Conservation (phyloP, 2,113 vertebrate genomes). For the Tympanuchus pallidicinctus region DNA sequence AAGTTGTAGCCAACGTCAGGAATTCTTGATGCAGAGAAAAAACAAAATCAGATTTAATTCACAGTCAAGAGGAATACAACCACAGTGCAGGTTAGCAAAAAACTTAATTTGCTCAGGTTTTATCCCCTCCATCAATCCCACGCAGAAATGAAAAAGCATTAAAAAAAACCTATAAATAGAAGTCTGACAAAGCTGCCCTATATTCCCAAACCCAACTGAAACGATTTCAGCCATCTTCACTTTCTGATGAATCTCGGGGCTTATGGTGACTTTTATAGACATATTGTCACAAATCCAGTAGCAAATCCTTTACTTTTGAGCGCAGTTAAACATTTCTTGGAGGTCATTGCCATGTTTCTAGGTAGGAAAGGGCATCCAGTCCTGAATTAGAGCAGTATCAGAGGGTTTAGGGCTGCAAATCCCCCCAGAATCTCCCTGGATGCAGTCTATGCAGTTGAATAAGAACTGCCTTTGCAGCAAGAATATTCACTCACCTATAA, state of each 20-base stretch:
- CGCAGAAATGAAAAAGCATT: not conserved
- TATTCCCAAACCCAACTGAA: not conserved
- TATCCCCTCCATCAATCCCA: not conserved
- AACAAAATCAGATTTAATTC: not conserved
- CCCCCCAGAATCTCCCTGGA: not conserved
- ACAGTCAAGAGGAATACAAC: not conserved
- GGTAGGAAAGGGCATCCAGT: not conserved
- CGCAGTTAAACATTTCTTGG: not conserved
- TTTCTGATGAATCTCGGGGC: not conserved
- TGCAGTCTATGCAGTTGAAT: accelerated
- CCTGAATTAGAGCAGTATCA: not conserved
- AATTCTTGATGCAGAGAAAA: conserved; percentile 75
- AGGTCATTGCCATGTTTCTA: not conserved
- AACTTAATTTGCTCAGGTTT: not conserved
- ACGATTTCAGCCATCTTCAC: not conserved
- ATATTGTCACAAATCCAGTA: not conserved
- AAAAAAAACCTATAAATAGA: not conserved
- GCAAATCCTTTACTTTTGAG: not conserved
- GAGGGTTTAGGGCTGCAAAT: not conserved
- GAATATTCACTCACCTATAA: conserved; percentile 86
- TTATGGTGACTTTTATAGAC: not conserved
- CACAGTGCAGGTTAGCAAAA: not conserved
- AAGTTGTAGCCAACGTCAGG: conserved; percentile 88
- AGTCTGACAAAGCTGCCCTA: not conserved
- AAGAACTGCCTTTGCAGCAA: not conserved